Base-by-base conservation (phyloP, 2,888 invertebrate species). In the Mactromeris polynyma region DNA sequence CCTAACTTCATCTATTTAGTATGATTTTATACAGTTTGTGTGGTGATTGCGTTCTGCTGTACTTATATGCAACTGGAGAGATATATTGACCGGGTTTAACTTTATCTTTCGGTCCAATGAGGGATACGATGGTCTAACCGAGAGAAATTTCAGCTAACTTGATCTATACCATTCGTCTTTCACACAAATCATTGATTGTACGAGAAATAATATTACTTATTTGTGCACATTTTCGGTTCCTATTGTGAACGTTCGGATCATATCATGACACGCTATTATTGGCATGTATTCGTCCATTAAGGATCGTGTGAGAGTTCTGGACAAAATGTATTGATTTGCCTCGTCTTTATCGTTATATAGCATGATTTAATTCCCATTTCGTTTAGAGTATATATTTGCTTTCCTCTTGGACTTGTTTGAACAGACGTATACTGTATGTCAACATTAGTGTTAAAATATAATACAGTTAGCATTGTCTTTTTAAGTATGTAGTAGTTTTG, bases 331-430 rank as follows among this genome's bases (percentile, higher is more conserved):
- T 64, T 64, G 58, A 64, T 64, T 64, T 64, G 9, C 26, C 9
- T 26, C 26, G 26, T 26, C 58, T n/a, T 4, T 58, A 26, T 64
- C 9, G 58, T 64, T 26, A 64, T 64, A 64, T 7, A 64, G 26
- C n/a, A 64, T 64, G 58, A n/a, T 64, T 64, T 64, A 64, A 64
- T 64, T 64, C 58, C 26, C 58, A 26, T 64, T 64, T 64, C 26
- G 58, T 64, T 64, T 64, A 26, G 58, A 64, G 58, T 64, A 64
- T 64, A 64, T 64, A 26, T 64, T 64, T 64, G 26, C 26, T 64
- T 26, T 64, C n/a, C 9, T 64, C 58, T 64, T 64, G 58, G 58
- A 64, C 26, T 64, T 64, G 58, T 64, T 64, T 64, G 58, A 21
- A 64, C 26, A 64, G 58, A 6, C 26, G n/a, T 64, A 64, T 64